Conservation (phyloP, 2,797 vertebrate species). For the Salmo trutta region DNA sequence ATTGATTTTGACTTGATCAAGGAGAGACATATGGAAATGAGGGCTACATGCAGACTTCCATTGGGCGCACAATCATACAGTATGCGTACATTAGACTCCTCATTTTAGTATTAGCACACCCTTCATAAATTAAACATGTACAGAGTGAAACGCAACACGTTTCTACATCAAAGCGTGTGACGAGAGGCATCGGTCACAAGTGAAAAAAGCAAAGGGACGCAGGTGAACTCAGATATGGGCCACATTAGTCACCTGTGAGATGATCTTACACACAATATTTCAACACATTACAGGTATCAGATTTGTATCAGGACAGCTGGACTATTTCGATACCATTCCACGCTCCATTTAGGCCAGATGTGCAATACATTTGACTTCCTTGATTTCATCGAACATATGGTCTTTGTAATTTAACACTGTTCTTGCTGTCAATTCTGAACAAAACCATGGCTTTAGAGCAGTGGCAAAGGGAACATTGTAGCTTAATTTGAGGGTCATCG, state of each 20-base stretch:
- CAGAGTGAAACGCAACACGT: constrained; percentile 7
- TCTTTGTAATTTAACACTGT: constrained; percentile 56
- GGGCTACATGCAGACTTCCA: constrained; percentile 44
- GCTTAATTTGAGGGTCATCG: neutral
- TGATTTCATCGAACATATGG: constrained; percentile 45
- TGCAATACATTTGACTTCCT: constrained; percentile 53
- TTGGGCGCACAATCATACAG: constrained; percentile 30
- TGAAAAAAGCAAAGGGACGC: neutral
- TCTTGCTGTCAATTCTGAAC: constrained; percentile 45
- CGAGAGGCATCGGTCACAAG: neutral
- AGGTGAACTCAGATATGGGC: neutral
- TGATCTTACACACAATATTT: constrained; percentile 12
- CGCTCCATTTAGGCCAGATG: constrained; percentile 67
- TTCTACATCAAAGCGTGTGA: constrained; percentile 28
- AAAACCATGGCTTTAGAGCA: constrained; percentile 33
- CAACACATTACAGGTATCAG: constrained; percentile 36
- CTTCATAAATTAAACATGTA: constrained; percentile 23
- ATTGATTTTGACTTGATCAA: constrained; percentile 66
- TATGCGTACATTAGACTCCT: constrained; percentile 30
- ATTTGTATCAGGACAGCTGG: constrained; percentile 59
- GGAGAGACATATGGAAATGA: constrained; percentile 68
- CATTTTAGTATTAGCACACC: constrained; percentile 12
- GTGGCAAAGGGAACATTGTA: neutral
- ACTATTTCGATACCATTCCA: constrained; percentile 68
- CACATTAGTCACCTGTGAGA: neutral